These are phyloP conservation scores for Ditula angustiorana DNA, from an alignment of 2,888 invertebrate genomes.

Conservation along the genomic window DNA sequence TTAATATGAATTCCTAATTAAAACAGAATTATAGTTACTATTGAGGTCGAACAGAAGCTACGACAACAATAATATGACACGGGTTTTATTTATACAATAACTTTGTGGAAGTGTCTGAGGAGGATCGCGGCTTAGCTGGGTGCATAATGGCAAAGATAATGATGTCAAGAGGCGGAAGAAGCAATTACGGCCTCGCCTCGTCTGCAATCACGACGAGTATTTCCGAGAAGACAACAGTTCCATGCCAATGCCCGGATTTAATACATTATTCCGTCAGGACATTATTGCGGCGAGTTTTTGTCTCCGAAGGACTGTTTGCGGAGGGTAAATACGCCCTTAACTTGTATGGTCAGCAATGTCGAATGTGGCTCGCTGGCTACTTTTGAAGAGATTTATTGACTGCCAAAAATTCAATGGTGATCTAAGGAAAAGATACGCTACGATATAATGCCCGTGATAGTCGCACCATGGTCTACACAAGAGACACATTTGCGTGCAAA, in stretches of 20 bases:
- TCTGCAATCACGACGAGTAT: slow-evolving; percentile 68
- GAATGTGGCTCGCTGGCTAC: background rate
- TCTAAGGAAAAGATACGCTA: background rate
- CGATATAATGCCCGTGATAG: no score
- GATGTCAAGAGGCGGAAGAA: slow-evolving; percentile 79
- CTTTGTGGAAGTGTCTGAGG: slow-evolving; percentile 36
- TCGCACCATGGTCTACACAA: no score
- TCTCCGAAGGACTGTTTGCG: slow-evolving; percentile 42
- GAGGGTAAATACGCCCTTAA: slow-evolving; percentile 10
- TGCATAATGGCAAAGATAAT: slow-evolving; percentile 80
- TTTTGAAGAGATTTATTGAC: background rate
- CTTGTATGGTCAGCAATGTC: slow-evolving; percentile 15
- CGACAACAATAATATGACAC: slow-evolving; percentile 27
- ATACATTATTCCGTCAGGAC: slow-evolving; percentile 57
- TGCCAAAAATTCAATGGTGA: background rate
- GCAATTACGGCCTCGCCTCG: slow-evolving; percentile 73
- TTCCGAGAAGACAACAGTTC: slow-evolving; percentile 58
- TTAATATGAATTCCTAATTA: background rate
- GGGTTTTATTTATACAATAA: slow-evolving; percentile 35
- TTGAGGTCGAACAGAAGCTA: slow-evolving; percentile 12
- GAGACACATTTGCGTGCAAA: no score
- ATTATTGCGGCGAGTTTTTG: slow-evolving; percentile 59
- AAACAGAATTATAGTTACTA: background rate
- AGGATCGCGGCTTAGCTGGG: slow-evolving; percentile 59
- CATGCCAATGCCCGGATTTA: slow-evolving; percentile 58